Conservation (phyloP, 2,888 invertebrate genomes). For the Gymnocheta viridis region DNA sequence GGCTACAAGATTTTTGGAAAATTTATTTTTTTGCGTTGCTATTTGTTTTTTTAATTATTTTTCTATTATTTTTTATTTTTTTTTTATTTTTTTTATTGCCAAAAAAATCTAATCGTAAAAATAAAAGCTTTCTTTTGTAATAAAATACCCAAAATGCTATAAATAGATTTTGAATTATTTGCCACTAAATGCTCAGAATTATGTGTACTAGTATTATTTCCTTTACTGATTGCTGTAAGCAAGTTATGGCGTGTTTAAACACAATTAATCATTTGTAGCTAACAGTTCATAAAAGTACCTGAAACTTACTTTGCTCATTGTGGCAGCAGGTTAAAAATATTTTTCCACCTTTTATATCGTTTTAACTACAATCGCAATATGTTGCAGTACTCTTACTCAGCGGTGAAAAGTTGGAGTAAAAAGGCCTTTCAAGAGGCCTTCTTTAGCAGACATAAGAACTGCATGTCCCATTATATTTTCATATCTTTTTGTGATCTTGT, state of each 20-base stretch:
- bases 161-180: constrained; percentile 25
- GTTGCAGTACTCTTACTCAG: too few species aligned
- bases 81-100: too few species aligned
- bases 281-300: constrained; percentile 66
- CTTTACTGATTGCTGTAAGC: constrained; percentile 12
- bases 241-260: constrained; percentile 57
- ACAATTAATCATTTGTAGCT: constrained; percentile 61
- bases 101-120: neutral
- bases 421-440: too few species aligned
- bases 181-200: neutral
- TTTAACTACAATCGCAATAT: neutral
- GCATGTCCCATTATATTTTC: too few species aligned
- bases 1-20: neutral
- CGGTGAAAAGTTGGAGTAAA: too few species aligned
- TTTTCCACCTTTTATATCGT: constrained; percentile 12
- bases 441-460: too few species aligned
- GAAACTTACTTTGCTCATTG: constrained; percentile 51
- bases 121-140: neutral
- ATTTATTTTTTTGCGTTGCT: neutral
- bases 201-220: neutral
- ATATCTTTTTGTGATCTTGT: too few species aligned
- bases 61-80: too few species aligned
- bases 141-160: neutral
- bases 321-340: constrained; percentile 32
- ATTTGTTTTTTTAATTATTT: too few species aligned